These are phyloP conservation scores for Aythya baeri DNA, from an alignment of 2,113 vertebrate species.

Conservation along the genomic window DNA sequence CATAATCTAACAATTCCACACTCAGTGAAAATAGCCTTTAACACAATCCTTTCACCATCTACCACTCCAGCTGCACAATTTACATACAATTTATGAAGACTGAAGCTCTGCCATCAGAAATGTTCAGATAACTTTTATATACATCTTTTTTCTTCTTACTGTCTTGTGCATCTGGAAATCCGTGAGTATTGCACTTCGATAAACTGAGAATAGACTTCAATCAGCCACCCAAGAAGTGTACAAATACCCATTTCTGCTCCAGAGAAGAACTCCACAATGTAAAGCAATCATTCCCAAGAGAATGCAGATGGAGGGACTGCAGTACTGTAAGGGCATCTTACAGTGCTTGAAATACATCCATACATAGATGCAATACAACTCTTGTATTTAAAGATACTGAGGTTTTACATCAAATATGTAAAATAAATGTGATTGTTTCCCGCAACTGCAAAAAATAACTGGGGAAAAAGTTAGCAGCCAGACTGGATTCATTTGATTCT, in stretches of 20 bases:
- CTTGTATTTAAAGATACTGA: background rate
- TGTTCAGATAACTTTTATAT: background rate
- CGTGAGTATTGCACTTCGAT: background rate
- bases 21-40: accelerated
- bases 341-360: no score
- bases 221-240: background rate
- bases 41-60: background rate
- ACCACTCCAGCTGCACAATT: background rate
- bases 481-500: background rate
- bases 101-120: background rate
- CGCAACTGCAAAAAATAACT: background rate
- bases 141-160: background rate
- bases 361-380: background rate
- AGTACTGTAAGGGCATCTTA: background rate
- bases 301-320: background rate
- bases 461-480: background rate
- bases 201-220: background rate
- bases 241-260: background rate
- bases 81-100: no score
- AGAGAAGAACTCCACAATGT: background rate
- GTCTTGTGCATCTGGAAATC: background rate
- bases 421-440: background rate
- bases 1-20: background rate
- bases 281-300: background rate
- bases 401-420: background rate